phyloP scores from a whole-genome alignment of 2,888 invertebrate genomes.

The Vannuccia rotundouncinata region DNA sequence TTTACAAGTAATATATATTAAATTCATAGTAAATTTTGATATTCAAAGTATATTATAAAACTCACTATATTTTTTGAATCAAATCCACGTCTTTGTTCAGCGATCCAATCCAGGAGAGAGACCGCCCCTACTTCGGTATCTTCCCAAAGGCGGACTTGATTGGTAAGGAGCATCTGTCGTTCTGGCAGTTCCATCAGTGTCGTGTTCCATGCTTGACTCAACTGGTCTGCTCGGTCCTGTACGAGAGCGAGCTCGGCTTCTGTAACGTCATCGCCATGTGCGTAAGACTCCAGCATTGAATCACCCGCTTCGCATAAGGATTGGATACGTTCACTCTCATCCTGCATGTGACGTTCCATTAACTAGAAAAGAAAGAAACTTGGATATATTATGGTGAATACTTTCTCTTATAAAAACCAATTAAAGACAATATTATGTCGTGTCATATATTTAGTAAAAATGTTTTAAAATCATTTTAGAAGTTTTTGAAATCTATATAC shows the following conservation, averaged over 20 bases:
- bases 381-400: no score
- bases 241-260: conserved; percentile 3
- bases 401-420: no score
- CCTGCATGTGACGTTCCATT: background rate
- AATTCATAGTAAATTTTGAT: background rate
- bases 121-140: conserved; percentile 9
- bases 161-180: conserved; percentile 9
- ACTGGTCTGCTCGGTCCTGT: background rate
- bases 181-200: conserved; percentile 14
- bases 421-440: no score
- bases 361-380: no score
- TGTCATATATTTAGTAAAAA: no score
- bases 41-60: background rate
- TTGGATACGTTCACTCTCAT: background rate
- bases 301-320: conserved; percentile 1
- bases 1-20: background rate
- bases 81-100: background rate
- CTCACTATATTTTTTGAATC: conserved; percentile 1
- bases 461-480: no score
- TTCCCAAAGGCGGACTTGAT: background rate
- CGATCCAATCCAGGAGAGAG: background rate
- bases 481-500: no score
- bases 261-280: background rate
- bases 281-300: background rate
- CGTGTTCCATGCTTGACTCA: conserved; percentile 28